Base-by-base conservation (phyloP, 2,888 invertebrate species). In the Eupithecia insigniata region DNA sequence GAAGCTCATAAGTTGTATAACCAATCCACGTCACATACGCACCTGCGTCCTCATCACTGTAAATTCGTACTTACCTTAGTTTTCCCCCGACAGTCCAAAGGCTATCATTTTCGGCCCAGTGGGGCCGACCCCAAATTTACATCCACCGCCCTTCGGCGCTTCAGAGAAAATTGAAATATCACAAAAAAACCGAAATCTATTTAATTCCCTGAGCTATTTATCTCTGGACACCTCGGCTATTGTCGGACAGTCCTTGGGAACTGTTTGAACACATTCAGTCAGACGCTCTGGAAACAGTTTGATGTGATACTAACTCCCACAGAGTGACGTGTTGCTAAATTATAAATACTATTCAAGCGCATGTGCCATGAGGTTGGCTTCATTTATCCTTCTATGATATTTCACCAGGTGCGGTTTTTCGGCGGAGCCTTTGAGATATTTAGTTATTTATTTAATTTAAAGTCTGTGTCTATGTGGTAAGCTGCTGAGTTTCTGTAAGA, bases 81-180 rank as follows among this genome's bases (percentile, higher is more conserved):
- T 62, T 62, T 64, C 36, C 64, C 61, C 64, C 22, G 36, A 34
- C 68, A 64, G 64, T 69, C 58, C 69, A 1, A 26, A 58, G 39
- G 66, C 72, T 75, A 81, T 80, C 79, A 78, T 81, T 80, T 79
- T 75, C 72, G 76, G 78, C 73, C 79, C 76, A 75, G 73, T 68
- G 78, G 69, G 75, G 69, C 26, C 79, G 76, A 75, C 60, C 76
- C 77, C 51, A 75, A 82, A 84, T 84, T 84, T 84, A 82, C 83
- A 84, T 84, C 78, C 78, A 77, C 66, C 77, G 78, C 80, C 79
- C 78, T 62, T 70, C 64, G 74, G n/a, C 60, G 30, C 7, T 32
- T 34, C 30, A 36, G 71, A 70, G 66, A 69, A 70, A 80, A 78
- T 79, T 80, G 78, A 79, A 80, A 83, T 79, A 80, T 78, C 75